Evolutionary conservation across 2,113 vertebrate species (phyloP).

Genomic region (Athene cunicularia): DNA sequence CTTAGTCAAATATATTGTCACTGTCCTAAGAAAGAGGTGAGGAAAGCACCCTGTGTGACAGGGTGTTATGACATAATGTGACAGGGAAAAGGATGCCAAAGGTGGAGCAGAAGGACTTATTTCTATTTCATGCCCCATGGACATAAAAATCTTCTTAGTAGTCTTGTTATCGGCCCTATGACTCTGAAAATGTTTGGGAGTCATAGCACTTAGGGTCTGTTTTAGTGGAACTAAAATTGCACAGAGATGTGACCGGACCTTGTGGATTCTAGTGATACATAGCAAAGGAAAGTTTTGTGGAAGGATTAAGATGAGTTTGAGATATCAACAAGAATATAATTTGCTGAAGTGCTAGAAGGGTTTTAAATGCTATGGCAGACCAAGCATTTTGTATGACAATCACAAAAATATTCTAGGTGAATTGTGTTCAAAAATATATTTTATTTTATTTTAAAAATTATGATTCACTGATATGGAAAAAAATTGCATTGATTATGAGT

Average conservation of each 20-base stretch:
- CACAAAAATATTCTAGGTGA: background rate
- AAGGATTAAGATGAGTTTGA: background rate
- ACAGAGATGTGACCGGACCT: fast-evolving
- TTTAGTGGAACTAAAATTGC: background rate
- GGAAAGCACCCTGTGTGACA: background rate
- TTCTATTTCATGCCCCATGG: background rate
- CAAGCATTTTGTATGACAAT: background rate
- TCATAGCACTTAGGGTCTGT: background rate
- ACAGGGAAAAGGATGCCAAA: background rate
- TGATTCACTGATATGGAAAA: background rate
- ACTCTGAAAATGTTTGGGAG: background rate
- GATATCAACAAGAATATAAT: background rate
- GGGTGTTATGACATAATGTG: background rate
- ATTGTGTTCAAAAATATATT: background rate
- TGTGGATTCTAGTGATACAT: background rate
- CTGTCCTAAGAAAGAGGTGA: background rate
- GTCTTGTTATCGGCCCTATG: background rate
- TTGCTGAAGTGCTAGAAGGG: background rate
- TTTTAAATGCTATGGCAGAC: background rate
- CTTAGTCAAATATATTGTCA: background rate
- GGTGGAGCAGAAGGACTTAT: background rate
- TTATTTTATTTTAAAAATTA: background rate
- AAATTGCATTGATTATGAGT: background rate
- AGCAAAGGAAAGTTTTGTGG: background rate
- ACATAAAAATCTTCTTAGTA: background rate